Evolutionary conservation across 2,113 vertebrate genomes (phyloP), one percentile per base, ranked within the genome.

Genomic region (Tretioscincus oriximinensis): DNA sequence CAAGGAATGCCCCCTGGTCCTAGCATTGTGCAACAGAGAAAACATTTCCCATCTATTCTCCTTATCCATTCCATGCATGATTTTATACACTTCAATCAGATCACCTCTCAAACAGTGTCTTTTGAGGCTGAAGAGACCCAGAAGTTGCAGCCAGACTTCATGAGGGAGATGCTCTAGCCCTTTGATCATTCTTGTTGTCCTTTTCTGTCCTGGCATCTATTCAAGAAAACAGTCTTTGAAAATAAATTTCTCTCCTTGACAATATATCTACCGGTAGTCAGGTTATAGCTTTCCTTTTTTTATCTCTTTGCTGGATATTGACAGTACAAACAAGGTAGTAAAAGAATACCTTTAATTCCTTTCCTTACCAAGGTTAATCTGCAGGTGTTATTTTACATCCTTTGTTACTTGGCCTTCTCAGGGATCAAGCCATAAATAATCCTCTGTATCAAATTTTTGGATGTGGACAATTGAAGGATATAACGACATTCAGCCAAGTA

Each of bases 391-490:
- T 35, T 76, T 69, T 76, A 69, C 66, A 12, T 29, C 11, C 65
- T 81, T 81, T 81, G 54, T 76, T 76, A 76, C 31, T n/a, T 64
- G 68, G 35, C 35, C 66, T 47, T 81, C 35, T 69, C 65, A 29
- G 35, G 24, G 20, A 76, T 70, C 54, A 76, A 61, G 35, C 47
- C n/a, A 76, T 81, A 51, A 69, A 47, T 76, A 76, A 29, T 70
- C 9, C 54, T 70, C n/a, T 35, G 21, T 82, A 61, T 76, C 73
- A 70, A 29, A 63, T 82, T 76, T 41, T 61, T 16, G 47, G 20
- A 70, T 76, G 47, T 31, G 51, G 41, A 29, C 28, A 45, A 16
- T 45, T 47, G 24, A 76, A 76, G 65, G n/a, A 75, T 69, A 69
- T 29, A 75, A 47, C 31, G 21, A 76, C 65, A 70, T 61, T 70